Percentiles rank a stretch among this genome's conserved stretches.
These are phyloP conservation scores for Xerus rutilus DNA, from an alignment of 2,797 vertebrate genomes.

Conservation along the genomic window DNA sequence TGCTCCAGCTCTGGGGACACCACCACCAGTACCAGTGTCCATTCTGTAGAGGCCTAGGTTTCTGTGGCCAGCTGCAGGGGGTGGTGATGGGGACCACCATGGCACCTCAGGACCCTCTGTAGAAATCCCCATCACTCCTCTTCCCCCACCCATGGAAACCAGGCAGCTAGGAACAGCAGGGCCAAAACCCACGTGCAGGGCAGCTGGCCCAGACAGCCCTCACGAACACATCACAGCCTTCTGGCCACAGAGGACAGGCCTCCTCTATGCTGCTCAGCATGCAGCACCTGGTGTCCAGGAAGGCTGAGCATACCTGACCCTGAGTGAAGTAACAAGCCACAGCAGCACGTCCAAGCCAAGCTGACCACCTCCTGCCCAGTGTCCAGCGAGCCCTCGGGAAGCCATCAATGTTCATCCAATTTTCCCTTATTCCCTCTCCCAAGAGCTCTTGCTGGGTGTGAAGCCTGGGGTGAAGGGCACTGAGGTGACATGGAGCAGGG, in stretches of 20 bases:
- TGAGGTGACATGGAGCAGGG: neutral
- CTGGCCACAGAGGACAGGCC: neutral
- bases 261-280: neutral
- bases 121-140: neutral
- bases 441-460: neutral
- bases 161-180: neutral
- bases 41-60: neutral
- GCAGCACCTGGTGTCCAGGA: neutral
- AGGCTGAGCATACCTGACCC: neutral
- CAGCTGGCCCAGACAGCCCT: neutral
- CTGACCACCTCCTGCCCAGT: too few relatives aligned
- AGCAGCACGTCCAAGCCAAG: neutral
- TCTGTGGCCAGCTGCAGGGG: neutral
- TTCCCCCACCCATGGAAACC: neutral
- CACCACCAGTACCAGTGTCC: rapidly evolving
- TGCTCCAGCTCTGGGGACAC: too few relatives aligned
- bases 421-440: neutral
- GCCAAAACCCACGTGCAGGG: neutral
- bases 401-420: too few relatives aligned
- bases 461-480: neutral
- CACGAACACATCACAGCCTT: neutral
- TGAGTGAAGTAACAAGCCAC: neutral
- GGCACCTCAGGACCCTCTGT: neutral
- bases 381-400: neutral
- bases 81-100: neutral